Percentiles rank a stretch among this genome's conserved stretches.
Conservation (phyloP, 2,888 invertebrate genomes). For the Synanthedon myopaeformis region DNA sequence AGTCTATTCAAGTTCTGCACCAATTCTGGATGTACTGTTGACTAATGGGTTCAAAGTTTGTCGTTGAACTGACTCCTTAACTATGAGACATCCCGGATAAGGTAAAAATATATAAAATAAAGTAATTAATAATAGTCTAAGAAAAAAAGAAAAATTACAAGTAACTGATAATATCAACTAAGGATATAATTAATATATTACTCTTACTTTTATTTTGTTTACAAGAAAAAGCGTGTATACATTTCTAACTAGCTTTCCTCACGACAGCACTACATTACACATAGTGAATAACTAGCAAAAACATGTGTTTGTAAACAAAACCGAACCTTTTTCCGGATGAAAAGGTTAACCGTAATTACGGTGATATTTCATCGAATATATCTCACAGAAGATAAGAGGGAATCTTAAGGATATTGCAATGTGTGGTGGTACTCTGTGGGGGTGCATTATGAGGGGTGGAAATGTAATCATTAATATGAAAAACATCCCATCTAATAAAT, state of each 20-base stretch:
- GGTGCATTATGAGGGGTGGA: neutral
- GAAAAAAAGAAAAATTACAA: too few species aligned
- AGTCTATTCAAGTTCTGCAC: too few species aligned
- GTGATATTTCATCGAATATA: constrained; percentile 24
- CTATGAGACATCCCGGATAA: too few species aligned
- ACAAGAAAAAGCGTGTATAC: too few species aligned
- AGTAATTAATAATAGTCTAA: too few species aligned
- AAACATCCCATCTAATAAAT: too few species aligned
- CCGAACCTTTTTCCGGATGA: constrained; percentile 30
- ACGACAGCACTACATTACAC: constrained; percentile 32
- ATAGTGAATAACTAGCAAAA: constrained; percentile 56
- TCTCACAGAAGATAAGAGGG: constrained; percentile 2
- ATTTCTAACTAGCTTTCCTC: too few species aligned
- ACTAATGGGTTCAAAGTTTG: too few species aligned
- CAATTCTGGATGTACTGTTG: too few species aligned
- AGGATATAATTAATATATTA: neutral
- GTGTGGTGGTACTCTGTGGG: neutral
- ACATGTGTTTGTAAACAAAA: constrained; percentile 37
- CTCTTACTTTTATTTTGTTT: neutral
- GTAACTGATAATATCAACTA: neutral
- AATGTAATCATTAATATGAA: neutral
- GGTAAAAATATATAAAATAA: too few species aligned
- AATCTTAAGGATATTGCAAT: neutral
- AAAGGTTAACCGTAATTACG: constrained; percentile 39
- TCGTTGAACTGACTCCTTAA: too few species aligned